Evolutionary conservation across 2,113 vertebrate species (phyloP).

Genomic region (Glaucomys volans): DNA sequence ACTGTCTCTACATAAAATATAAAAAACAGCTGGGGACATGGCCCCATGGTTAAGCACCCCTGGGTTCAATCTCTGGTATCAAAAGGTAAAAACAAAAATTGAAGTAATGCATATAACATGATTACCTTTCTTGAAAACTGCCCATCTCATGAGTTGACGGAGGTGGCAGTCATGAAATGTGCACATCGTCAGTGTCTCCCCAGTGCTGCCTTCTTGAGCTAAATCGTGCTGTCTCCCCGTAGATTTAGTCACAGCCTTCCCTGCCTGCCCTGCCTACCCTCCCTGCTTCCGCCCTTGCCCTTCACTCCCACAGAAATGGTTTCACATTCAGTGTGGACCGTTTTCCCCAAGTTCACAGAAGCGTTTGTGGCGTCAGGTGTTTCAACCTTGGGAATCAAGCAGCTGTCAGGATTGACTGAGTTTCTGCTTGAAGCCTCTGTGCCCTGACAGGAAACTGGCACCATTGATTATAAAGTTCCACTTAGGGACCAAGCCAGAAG

Average conservation of each 20-base stretch:
- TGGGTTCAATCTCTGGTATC: too few relatives aligned
- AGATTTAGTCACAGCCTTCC: too few relatives aligned
- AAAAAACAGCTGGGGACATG: too few relatives aligned
- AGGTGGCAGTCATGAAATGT: neutral
- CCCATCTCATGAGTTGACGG: neutral
- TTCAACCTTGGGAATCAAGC: neutral
- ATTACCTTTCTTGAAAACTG: neutral
- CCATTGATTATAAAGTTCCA: neutral
- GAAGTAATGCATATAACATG: neutral
- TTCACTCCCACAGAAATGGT: neutral
- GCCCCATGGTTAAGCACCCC: too few relatives aligned
- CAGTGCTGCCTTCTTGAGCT: neutral
- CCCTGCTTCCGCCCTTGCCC: too few relatives aligned
- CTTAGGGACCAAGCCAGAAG: neutral
- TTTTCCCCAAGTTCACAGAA: neutral
- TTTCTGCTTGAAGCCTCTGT: neutral
- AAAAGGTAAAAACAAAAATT: neutral
- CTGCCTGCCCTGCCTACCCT: too few relatives aligned
- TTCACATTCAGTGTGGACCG: neutral
- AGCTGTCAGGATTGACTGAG: neutral
- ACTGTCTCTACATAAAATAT: too few relatives aligned
- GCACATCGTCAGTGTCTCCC: fast-evolving
- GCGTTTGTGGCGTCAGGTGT: neutral
- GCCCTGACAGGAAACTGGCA: neutral
- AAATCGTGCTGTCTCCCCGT: neutral